Percentiles rank a stretch among this genome's conserved stretches.
These are phyloP conservation scores for Vipera ursinii DNA, from an alignment of 2,797 vertebrate genomes.

Conservation along the genomic window DNA sequence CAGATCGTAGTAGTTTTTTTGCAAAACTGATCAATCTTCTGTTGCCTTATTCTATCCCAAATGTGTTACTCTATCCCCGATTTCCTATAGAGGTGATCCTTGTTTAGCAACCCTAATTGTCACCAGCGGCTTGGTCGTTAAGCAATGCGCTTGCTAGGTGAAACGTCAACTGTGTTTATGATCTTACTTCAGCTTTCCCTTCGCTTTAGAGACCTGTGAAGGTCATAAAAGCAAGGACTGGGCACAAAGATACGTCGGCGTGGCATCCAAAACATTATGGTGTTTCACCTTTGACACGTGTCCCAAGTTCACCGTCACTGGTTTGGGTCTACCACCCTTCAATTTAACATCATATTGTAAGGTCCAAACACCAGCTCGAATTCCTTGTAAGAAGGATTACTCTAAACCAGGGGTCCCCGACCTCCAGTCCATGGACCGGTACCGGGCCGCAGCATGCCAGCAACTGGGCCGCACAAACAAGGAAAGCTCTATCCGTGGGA, in stretches of 20 bases:
- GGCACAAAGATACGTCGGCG: neutral
- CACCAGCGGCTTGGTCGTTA: neutral
- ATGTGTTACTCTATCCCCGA: neutral
- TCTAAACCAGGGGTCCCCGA: too few species aligned
- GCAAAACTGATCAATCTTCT: neutral
- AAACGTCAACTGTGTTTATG: neutral
- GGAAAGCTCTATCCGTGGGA: too few species aligned
- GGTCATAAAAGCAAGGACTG: neutral
- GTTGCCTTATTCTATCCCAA: neutral
- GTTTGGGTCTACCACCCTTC: neutral
- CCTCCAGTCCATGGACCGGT: too few species aligned
- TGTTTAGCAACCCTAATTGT: neutral
- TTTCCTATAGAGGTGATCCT: neutral
- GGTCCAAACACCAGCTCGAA: neutral
- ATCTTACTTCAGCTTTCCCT: neutral
- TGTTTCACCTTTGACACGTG: neutral
- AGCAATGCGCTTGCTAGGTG: neutral
- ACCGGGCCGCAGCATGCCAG: too few species aligned
- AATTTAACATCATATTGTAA: neutral
- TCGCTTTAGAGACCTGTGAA: neutral
- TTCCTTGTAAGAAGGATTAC: neutral
- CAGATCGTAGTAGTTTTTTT: neutral
- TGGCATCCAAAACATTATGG: neutral
- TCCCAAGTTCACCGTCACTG: neutral
- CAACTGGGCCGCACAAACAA: too few species aligned